A percentile compares a stretch with the other conserved stretches of the same genome.
Conservation (phyloP, 2,888 invertebrate genomes). For the Cybosia mesomella region DNA sequence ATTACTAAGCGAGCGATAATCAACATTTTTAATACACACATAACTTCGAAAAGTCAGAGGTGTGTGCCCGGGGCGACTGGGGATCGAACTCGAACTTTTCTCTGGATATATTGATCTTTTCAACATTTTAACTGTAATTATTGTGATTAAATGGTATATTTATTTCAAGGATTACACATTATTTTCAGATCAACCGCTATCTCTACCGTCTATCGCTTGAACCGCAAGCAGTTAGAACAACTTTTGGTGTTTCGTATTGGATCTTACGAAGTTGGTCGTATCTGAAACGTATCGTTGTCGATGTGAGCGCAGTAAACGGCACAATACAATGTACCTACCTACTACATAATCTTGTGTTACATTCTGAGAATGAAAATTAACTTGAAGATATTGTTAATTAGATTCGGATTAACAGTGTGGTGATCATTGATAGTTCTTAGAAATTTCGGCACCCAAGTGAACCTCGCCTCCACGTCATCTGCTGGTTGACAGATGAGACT, state of each 20-base stretch:
- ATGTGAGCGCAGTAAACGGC: conserved; percentile 52
- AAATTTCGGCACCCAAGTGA: background rate
- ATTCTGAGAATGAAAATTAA: conserved; percentile 5
- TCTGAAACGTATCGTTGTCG: conserved; percentile 64
- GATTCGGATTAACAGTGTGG: background rate
- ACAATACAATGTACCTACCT: conserved; percentile 46
- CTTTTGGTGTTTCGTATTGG: conserved; percentile 67
- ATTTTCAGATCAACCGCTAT: background rate
- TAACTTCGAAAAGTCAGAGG: too few relatives aligned
- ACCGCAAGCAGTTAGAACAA: conserved; percentile 53
- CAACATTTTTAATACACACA: too few relatives aligned
- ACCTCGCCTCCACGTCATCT: too few relatives aligned
- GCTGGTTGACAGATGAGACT: too few relatives aligned
- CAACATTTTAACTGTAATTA: too few relatives aligned
- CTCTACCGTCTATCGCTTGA: conserved; percentile 34
- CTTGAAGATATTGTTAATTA: background rate
- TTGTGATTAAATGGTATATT: background rate
- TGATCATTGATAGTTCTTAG: background rate
- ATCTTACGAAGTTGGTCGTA: conserved; percentile 68
- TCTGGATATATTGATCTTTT: background rate
- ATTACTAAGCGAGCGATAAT: too few relatives aligned
- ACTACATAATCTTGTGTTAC: conserved; percentile 30
- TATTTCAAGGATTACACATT: background rate
- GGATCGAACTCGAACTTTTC: too few relatives aligned
- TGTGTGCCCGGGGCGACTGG: too few relatives aligned